A percentile compares a stretch with the other conserved stretches of the same genome.
These are phyloP conservation scores for Rhizomys pruinosus DNA, from an alignment of 2,113 vertebrate genomes.

Conservation along the genomic window DNA sequence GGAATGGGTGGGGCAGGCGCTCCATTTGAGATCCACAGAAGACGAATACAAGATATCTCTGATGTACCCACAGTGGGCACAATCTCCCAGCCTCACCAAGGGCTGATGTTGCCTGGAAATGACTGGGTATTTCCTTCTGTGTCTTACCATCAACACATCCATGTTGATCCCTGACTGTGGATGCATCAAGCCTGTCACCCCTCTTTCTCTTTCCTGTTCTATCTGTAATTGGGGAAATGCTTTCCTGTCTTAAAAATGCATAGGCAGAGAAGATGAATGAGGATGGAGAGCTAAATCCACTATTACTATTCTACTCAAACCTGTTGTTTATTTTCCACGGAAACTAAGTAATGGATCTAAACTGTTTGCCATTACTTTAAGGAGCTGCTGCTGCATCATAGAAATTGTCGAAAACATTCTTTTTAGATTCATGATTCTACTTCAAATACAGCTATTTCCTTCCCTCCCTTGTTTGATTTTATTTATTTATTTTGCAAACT, in stretches of 20 bases:
- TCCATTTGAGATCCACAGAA: not conserved
- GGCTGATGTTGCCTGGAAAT: not conserved
- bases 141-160: rapidly evolving
- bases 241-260: conserved; percentile 67
- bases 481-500: not conserved
- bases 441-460: conserved; percentile 67
- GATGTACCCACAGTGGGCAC: not conserved
- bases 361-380: conserved; percentile 78
- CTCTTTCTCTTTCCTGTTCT: not conserved
- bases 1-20: not conserved
- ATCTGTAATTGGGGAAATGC: conserved; percentile 56
- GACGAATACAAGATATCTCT: not conserved
- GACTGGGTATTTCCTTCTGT: not conserved
- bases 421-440: conserved; percentile 62
- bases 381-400: conserved; percentile 67
- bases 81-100: not conserved
- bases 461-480: not conserved
- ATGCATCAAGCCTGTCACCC: not conserved
- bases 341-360: conserved; percentile 80
- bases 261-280: conserved; percentile 59
- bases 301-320: conserved; percentile 68
- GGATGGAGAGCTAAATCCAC: conserved; percentile 57
- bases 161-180: not conserved
- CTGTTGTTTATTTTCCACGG: conserved; percentile 75
- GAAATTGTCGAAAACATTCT: conserved; percentile 72